Conservation (phyloP, 2,888 invertebrate genomes). For the Tuberolachnus salignus region DNA sequence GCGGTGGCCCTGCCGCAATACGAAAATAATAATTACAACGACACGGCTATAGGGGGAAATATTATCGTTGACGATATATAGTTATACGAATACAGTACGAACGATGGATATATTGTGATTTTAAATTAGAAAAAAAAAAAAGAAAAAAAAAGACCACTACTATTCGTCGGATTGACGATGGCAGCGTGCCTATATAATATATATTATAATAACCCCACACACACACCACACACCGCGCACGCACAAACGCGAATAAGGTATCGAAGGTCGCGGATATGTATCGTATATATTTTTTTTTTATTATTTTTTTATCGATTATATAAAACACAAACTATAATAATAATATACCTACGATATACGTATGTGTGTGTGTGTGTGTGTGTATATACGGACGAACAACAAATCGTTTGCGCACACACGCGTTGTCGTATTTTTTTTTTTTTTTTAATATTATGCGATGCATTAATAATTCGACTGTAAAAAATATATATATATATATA, state of each 20-base stretch:
- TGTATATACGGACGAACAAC: neutral
- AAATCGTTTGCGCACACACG: neutral
- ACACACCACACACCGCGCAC: too few species aligned
- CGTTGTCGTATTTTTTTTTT: neutral
- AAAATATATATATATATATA: too few species aligned
- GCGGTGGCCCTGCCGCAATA: too few species aligned
- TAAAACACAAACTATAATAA: constrained; percentile 27
- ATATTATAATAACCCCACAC: neutral
- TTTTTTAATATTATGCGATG: too few species aligned
- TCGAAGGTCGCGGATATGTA: constrained; percentile 34
- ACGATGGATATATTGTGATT: too few species aligned
- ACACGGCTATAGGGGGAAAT: too few species aligned
- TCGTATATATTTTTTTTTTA: neutral
- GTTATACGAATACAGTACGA: too few species aligned
- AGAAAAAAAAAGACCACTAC: neutral
- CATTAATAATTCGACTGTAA: too few species aligned
- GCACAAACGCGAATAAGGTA: too few species aligned
- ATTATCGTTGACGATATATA: too few species aligned
- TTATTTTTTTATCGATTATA: constrained; percentile 24
- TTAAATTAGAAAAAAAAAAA: neutral
- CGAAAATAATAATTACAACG: too few species aligned
- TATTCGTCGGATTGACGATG: constrained; percentile 1
- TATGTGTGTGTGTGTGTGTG: neutral
- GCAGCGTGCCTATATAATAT: neutral
- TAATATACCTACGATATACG: neutral